Base-by-base conservation (phyloP, 1,140 invertebrate species). In the Ips nitidus region DNA sequence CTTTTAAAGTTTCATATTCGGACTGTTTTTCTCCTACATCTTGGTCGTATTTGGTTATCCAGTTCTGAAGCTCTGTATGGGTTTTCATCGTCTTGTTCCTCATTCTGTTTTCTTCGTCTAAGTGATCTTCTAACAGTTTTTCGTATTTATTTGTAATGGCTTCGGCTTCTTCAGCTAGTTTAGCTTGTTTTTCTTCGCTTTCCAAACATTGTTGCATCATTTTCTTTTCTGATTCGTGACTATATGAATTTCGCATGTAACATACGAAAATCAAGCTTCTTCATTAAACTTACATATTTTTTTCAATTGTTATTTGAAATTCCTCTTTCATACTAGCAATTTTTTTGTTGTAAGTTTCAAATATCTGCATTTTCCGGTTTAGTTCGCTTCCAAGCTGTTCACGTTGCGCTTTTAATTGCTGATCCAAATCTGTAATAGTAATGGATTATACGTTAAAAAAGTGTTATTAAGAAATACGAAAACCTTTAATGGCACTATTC, bases 21-120 rank as follows among this genome's bases (percentile, higher is more conserved):
- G 69, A 40, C 43, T 79, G 76, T 53, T 73, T 75, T 8, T 80
- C 78, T 4, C 76, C 76, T 2, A 80, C 73, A 62, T 79, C 77
- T 39, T 71, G 66, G 53, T 80, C 78, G 55, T 75, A 80, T 61
- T 77, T 79, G 5, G 70, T 58, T 0, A 80, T 36, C 77, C 77
- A 79, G 60, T 73, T 78, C 2, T 75, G 69, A 7, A 80, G 58
- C 58, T 79, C 74, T 1, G 76, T 70, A 56, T 80, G 77, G 0
- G 73, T 67, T 63, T 79, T 80, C 52, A 70, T 66, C n/a, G 75
- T 69, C 52, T 74, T 75, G 1, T 69, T 55, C 59, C 77, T 72
- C 38, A 78, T 55, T 7, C 50, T 55, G 42, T 75, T 75, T 52
- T 80, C 78, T 4, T 71, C 52, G 4, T 47, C 55, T 8, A 80